These are phyloP conservation scores for Sarcophaga caerulescens DNA, from an alignment of 2,888 invertebrate genomes.

Conservation along the genomic window DNA sequence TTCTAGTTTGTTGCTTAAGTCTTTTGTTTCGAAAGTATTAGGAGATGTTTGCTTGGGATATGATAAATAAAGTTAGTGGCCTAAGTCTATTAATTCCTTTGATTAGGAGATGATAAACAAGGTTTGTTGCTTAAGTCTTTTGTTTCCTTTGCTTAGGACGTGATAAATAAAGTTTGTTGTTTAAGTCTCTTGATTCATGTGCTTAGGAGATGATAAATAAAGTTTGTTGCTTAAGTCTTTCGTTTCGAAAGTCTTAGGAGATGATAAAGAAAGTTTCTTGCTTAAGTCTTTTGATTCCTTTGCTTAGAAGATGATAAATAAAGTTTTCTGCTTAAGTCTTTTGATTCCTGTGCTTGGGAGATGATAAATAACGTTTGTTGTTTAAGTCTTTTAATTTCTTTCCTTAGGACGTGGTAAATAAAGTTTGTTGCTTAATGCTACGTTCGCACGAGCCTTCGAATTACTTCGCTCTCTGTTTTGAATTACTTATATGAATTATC, in stretches of 20 bases:
- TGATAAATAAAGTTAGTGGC: not conserved
- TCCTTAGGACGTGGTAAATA: no score
- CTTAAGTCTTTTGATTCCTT: not conserved
- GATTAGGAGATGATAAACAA: not conserved
- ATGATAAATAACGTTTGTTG: not conserved
- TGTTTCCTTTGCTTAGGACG: no score
- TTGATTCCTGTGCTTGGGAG: no score
- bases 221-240: not conserved
- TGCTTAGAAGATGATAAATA: not conserved
- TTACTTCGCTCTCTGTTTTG: no score
- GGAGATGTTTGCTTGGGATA: no score
- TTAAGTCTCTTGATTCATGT: no score
- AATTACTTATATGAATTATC: no score
- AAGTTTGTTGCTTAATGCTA: not conserved
- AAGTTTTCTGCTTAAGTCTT: conserved; percentile 30
- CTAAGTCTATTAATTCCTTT: no score
- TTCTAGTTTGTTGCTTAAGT: not conserved
- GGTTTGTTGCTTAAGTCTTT: not conserved
- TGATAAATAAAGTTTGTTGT: not conserved
- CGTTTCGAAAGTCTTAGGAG: not conserved
- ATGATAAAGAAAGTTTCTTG: not conserved
- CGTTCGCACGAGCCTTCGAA: no score
- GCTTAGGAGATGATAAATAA: not conserved
- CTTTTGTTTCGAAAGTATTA: not conserved
- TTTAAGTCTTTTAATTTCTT: no score